These are phyloP conservation scores for Tuberolachnus salignus DNA, from an alignment of 2,888 invertebrate species.

Conservation along the genomic window DNA sequence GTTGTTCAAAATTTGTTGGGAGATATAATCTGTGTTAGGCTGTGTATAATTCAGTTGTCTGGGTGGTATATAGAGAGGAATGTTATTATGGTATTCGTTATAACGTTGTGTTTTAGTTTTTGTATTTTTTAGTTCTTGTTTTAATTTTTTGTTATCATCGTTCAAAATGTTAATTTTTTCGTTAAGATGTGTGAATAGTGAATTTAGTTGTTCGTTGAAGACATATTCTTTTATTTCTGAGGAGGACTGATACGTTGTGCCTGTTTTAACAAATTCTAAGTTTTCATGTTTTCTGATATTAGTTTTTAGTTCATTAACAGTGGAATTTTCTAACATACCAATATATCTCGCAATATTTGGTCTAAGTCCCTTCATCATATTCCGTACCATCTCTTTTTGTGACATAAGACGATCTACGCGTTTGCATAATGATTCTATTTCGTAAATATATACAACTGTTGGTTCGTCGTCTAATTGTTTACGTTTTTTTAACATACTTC, in stretches of 20 bases:
- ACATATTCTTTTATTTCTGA: too few relatives aligned
- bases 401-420: not conserved
- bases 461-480: not conserved
- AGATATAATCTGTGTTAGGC: conserved; percentile 3
- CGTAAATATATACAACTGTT: not conserved
- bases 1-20: not conserved
- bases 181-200: too few relatives aligned
- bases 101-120: too few relatives aligned
- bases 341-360: too few relatives aligned
- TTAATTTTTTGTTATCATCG: too few relatives aligned
- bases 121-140: too few relatives aligned
- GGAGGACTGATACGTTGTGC: too few relatives aligned
- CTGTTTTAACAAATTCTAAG: too few relatives aligned
- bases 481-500: not conserved
- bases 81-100: too few relatives aligned
- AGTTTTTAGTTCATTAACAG: too few relatives aligned
- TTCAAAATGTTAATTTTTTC: too few relatives aligned
- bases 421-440: not conserved
- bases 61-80: not conserved
- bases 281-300: not conserved
- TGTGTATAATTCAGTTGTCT: not conserved
- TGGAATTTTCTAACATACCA: not conserved
- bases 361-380: not conserved
- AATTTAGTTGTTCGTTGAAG: too few relatives aligned
- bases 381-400: not conserved